Evolutionary conservation across 2,113 vertebrate genomes (phyloP), one percentile per base, ranked within the genome.

Genomic region (Sinocyclocheilus maitianheensis): DNA sequence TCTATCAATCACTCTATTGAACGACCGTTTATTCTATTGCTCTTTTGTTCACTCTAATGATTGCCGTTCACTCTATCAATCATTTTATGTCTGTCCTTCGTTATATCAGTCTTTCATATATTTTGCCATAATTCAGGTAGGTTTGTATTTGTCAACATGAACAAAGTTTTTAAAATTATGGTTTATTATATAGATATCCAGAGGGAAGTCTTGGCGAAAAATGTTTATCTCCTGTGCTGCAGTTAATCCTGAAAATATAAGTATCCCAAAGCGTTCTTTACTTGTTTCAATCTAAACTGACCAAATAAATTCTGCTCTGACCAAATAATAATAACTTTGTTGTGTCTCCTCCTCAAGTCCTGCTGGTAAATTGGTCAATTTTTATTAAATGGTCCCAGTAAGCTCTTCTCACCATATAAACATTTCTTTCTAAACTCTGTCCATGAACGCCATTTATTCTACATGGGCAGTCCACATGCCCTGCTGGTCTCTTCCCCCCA

Each of bases 401-500:
- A 81, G 37, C 78, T 24, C 58, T 82, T 82, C 46, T 62, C 46
- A 55, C 48, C 26, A n/a, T 13, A n/a, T 83, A 48, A 71, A 55
- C 65, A 72, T 83, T 83, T 83, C 65, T 83, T 48, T 83, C 5
- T 83, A 58, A 83, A 83, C 20, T 83, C 7, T 53, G 63, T 71
- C 46, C 63, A 71, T 72, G 65, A 48, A 5, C 13, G 3, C 18
- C 16, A 24, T 60, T 84, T 75, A 46, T 85, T 80, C 83, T 53
- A 30, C 71, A 71, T 16, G 26, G 13, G 30, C 65, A 53, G 9
- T 86, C 75, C 75, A 48, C 74, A n/a, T 9, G 2, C 51, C 62
- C 30, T 81, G 79, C 87, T 78, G 80, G 58, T 87, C 60, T 75
- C 86, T 72, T 55, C 62, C 84, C 81, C 86, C 89, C 85, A 88